These are phyloP conservation scores for Enteromius anoplus DNA, from an alignment of 2,797 vertebrate genomes.

Conservation along the genomic window DNA sequence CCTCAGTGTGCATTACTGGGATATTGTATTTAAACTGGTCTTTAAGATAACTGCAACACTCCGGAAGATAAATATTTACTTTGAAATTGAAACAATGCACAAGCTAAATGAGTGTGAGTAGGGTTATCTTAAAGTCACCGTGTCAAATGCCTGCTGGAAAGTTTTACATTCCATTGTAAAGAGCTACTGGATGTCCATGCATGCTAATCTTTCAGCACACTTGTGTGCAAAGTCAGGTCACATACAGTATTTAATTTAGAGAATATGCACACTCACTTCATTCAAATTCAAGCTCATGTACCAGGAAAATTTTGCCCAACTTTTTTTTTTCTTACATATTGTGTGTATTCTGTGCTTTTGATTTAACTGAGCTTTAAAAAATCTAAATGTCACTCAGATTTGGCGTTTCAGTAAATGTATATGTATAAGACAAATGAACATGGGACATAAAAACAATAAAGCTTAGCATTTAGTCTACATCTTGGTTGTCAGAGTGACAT, in stretches of 20 bases:
- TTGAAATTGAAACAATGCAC: slow-evolving; percentile 17
- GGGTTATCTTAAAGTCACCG: slow-evolving; percentile 39
- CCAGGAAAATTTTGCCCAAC: neutral
- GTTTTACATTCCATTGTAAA: slow-evolving; percentile 21
- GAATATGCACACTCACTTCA: neutral
- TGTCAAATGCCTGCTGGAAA: slow-evolving; percentile 13
- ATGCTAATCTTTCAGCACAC: neutral
- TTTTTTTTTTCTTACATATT: neutral
- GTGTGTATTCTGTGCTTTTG: no score
- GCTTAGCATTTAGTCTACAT: neutral
- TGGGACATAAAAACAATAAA: neutral
- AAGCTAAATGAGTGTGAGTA: slow-evolving; percentile 8
- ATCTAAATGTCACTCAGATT: neutral
- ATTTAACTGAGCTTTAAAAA: neutral
- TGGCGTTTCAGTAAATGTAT: neutral
- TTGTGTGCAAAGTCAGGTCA: slow-evolving; percentile 2
- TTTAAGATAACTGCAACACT: slow-evolving; percentile 1
- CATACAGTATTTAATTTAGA: neutral
- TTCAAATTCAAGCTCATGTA: neutral
- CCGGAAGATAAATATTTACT: neutral
- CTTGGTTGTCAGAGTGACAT: slow-evolving; percentile 8
- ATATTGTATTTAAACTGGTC: neutral
- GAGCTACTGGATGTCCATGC: slow-evolving; percentile 19
- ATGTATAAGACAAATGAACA: neutral
- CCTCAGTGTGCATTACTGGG: neutral